These are phyloP conservation scores for Zygothrica quintamaculata DNA, from an alignment of 2,888 invertebrate genomes.

Conservation along the genomic window DNA sequence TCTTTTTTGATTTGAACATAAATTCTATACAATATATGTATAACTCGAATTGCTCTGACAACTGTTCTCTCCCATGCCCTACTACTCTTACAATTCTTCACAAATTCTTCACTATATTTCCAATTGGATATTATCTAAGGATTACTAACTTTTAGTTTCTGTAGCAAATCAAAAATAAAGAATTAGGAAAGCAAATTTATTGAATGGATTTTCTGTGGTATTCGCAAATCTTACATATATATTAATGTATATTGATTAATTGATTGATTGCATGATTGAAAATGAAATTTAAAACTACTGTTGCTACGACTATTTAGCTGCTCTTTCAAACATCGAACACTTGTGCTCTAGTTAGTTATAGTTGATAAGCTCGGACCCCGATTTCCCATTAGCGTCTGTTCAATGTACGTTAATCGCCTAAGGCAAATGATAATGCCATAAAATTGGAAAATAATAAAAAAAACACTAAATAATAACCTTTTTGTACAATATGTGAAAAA, in stretches of 20 bases:
- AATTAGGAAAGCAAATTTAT: background rate
- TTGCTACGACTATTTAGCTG: conserved; percentile 13
- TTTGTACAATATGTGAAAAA: background rate
- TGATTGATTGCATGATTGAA: background rate
- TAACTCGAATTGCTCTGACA: no score
- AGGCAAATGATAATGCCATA: conserved; percentile 55
- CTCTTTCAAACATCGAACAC: background rate
- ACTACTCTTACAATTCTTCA: no score
- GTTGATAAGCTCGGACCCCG: conserved; percentile 43
- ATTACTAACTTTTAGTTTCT: no score
- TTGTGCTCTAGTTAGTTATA: conserved; percentile 9
- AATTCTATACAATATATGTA: no score
- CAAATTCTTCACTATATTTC: no score
- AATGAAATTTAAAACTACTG: conserved; percentile 13
- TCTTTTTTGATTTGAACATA: no score
- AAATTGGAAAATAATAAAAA: conserved; percentile 1
- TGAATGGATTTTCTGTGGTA: conserved; percentile 1
- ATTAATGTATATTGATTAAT: background rate
- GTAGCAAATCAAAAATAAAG: no score
- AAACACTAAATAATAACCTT: background rate
- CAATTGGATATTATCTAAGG: no score
- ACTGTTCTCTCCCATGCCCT: no score
- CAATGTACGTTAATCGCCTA: conserved; percentile 54
- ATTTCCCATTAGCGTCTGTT: conserved; percentile 21
- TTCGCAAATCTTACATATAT: no score